Evolutionary conservation across 1,140 invertebrate species (phyloP).

Genomic region (Ostrea denselamellosa): DNA sequence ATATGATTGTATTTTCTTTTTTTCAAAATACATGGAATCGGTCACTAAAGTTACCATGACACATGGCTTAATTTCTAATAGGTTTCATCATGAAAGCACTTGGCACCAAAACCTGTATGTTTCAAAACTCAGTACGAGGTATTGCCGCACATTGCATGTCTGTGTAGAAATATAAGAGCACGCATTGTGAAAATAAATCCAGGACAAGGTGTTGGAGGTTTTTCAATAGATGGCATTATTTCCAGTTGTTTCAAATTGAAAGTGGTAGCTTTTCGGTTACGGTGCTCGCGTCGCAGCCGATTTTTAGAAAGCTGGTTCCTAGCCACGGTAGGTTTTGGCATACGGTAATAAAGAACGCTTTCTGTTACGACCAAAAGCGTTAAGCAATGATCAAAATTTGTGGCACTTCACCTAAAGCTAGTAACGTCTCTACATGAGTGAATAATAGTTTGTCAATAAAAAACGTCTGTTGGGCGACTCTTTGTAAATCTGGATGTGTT

Average conservation of each 20-base stretch:
- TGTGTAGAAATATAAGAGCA: not conserved
- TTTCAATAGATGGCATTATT: not conserved
- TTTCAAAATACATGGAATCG: not conserved
- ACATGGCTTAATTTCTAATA: not conserved
- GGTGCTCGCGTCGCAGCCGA: no score
- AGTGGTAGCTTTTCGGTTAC: no score
- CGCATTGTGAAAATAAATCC: not conserved
- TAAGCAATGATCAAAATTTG: no score
- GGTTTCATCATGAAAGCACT: not conserved
- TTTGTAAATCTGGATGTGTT: no score
- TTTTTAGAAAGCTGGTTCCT: no score
- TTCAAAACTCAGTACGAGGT: not conserved
- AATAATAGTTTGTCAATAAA: no score
- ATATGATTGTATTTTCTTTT: not conserved
- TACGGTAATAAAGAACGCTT: no score
- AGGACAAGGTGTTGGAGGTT: not conserved
- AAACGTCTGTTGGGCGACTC: no score
- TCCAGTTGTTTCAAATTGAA: not conserved
- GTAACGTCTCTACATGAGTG: no score
- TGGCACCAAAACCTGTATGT: conserved; percentile 6
- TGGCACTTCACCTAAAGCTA: no score
- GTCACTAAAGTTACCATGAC: not conserved
- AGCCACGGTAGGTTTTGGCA: no score
- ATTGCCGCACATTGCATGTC: conserved; percentile 14
- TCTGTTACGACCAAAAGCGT: no score